Evolutionary conservation across 2,797 vertebrate genomes (phyloP), one percentile per base, ranked within the genome.

Genomic region (Lates japonicus): DNA sequence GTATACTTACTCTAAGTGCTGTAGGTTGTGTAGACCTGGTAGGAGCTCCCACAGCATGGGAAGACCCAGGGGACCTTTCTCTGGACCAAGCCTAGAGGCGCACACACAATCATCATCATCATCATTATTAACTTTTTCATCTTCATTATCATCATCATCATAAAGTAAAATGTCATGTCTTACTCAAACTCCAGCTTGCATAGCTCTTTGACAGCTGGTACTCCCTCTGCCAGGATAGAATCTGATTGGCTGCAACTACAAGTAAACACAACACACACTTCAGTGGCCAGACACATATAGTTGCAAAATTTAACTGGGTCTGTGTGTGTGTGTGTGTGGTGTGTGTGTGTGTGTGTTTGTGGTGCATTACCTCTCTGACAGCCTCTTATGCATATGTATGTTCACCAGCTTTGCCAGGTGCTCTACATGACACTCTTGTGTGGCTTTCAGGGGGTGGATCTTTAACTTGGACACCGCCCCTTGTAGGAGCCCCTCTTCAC

Each of bases 121-220:
- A 41, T 25, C 8, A 5, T 62, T 39, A 42, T 72, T 7, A 5
- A 10, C 9, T 41, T 61, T 20, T 33, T 58, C 63, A 37, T 37
- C 5, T 12, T 57, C 55, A 33, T 54, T n/a, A 44, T 62, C 52
- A 44, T 33, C 58, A 35, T 73, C 9, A 44, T 57, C 11, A 51
- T 25, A 39, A 63, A 20, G 13, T 54, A 0, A 48, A 39, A 55
- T 42, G 19, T 54, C 49, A 66, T 59, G 13, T 48, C 69, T 71
- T 71, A 99, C 98, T 95, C 96, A 81, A 97, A 96, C 81, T 98
- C 97, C 10, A 99, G 88, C 70, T 96, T 96, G 80, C 88, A 94
- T 7, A 99, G 94, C 69, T 96, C 95, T 73, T 79, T 93, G 69
- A 99, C 91, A 2, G 98, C 97, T 11, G 97, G 96, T 20, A 99